Conservation (phyloP, 2,113 vertebrate genomes). For the Herpetotheres cachinnans region DNA sequence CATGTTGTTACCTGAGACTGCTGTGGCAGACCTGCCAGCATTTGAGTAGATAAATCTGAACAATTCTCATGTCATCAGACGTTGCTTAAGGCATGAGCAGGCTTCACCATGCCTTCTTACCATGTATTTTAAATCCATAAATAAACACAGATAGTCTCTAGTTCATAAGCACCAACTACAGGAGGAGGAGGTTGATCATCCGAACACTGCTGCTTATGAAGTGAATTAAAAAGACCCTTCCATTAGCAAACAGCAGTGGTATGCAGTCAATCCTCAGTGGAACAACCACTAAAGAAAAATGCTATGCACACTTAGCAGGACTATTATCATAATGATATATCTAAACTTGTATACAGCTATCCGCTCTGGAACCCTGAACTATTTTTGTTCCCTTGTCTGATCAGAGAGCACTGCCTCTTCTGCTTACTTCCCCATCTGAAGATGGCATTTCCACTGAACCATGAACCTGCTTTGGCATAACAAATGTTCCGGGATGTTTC, state of each 20-base stretch:
- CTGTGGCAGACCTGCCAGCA: neutral
- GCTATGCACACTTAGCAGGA: neutral
- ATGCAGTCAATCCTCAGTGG: neutral
- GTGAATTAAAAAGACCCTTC: neutral
- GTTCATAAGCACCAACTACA: neutral
- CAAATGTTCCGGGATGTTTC: constrained; percentile 65
- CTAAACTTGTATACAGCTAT: neutral
- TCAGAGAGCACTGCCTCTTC: neutral
- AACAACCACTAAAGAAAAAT: neutral
- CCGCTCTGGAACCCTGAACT: neutral
- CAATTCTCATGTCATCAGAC: neutral
- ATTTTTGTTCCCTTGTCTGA: constrained; percentile 13
- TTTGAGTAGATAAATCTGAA: neutral
- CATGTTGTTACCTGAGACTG: neutral
- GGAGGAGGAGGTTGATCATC: neutral
- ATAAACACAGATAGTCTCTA: neutral
- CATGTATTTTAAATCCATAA: neutral
- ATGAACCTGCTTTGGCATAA: constrained; percentile 55
- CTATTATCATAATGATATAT: neutral
- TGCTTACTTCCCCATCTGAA: constrained; percentile 25
- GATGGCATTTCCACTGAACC: constrained; percentile 67
- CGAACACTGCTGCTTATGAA: neutral
- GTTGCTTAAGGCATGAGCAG: neutral
- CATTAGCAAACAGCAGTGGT: neutral
- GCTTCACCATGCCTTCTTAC: neutral